phyloP scores from a whole-genome alignment of 53 echinoderm and acorn worm genomes.

The Hippasteria phrygiana region DNA sequence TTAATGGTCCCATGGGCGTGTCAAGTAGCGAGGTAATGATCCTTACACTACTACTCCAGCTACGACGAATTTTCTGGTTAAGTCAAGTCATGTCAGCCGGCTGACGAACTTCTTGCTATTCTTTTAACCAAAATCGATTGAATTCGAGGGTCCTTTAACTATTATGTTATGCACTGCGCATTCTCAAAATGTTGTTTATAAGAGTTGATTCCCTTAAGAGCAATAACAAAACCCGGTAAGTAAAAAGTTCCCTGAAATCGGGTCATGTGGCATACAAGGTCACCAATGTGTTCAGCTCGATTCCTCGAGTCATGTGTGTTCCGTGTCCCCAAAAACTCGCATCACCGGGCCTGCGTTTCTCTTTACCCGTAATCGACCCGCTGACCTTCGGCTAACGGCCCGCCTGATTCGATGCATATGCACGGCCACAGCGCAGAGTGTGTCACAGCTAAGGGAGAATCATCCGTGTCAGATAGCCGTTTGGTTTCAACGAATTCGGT shows the following conservation, averaged over 20 bases:
- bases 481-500: constrained; percentile 43
- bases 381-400: constrained; percentile 24
- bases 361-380: constrained; percentile 30
- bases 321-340: constrained; percentile 1
- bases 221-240: not conserved
- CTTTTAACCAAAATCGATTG: too few species aligned
- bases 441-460: not conserved
- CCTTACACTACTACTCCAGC: too few species aligned
- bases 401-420: constrained; percentile 1
- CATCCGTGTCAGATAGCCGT: not conserved
- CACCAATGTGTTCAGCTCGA: not conserved
- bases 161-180: not conserved
- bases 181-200: not conserved
- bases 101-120: too few species aligned
- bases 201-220: not conserved
- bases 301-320: not conserved
- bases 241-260: not conserved
- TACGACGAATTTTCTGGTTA: too few species aligned
- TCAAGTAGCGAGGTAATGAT: too few species aligned
- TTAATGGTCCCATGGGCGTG: too few species aligned
- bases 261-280: not conserved
- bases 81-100: too few species aligned
- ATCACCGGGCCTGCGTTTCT: constrained; percentile 22
- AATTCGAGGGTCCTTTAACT: too few species aligned
- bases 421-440: not conserved